Conservation (phyloP, 1,140 invertebrate genomes). For the Lineus longissimus region DNA sequence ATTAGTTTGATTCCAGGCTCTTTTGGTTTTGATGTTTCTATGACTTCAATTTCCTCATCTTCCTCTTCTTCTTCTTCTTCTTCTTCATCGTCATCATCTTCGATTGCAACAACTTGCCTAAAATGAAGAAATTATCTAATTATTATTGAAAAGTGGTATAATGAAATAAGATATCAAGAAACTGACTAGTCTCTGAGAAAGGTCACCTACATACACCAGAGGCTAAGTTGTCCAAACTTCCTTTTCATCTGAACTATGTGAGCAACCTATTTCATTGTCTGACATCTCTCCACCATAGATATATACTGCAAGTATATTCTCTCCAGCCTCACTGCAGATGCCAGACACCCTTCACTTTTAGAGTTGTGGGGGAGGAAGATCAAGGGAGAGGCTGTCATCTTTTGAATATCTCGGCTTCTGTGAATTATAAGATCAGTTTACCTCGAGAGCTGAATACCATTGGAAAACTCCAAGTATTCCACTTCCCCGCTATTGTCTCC, state of each 20-base stretch:
- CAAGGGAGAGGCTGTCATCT: too few species aligned
- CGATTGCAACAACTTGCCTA: background rate
- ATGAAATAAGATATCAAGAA: background rate
- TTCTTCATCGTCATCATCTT: background rate
- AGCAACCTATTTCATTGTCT: too few species aligned
- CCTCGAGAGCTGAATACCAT: conserved; percentile 36
- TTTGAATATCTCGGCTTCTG: background rate
- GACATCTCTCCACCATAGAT: too few species aligned
- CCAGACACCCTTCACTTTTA: too few species aligned
- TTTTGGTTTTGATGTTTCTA: background rate
- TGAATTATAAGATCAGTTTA: too few species aligned
- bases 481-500: conserved; percentile 37
- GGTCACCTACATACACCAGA: background rate
- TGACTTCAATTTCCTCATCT: conserved; percentile 24
- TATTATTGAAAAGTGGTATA: background rate
- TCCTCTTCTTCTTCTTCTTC: conserved; percentile 19
- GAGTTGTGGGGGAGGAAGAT: too few species aligned
- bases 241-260: too few species aligned
- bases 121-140: background rate
- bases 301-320: too few species aligned
- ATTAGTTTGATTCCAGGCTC: background rate
- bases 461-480: conserved; percentile 38
- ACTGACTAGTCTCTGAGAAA: background rate
- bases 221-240: too few species aligned
- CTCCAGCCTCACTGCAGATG: too few species aligned